These are phyloP conservation scores for Syngnathoides biaculeatus DNA, from an alignment of 2,113 vertebrate genomes.

Conservation along the genomic window DNA sequence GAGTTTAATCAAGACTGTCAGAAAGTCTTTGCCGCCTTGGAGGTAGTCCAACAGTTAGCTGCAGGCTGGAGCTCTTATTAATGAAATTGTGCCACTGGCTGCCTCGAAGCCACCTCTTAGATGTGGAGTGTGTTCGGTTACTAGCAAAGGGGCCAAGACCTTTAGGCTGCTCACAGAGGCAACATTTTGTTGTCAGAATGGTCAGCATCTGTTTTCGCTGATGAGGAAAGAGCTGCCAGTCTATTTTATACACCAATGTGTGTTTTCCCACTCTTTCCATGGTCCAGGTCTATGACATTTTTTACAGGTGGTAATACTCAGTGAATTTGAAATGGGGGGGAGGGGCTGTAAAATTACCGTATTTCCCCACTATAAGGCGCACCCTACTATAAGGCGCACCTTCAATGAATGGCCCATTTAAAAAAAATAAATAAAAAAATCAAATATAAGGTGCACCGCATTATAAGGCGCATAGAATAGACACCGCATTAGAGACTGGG, in stretches of 20 bases:
- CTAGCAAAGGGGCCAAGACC: neutral
- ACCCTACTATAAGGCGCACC: too few species aligned
- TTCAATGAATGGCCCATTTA: too few species aligned
- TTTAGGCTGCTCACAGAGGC: slow-evolving; percentile 35
- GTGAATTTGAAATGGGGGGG: neutral
- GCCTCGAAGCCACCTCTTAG: slow-evolving; percentile 35
- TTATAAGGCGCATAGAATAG: too few species aligned
- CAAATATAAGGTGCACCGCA: too few species aligned
- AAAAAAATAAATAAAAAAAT: too few species aligned
- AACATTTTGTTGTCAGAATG: slow-evolving; percentile 22
- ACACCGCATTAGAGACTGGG: too few species aligned
- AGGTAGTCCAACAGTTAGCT: slow-evolving; percentile 37
- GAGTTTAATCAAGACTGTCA: slow-evolving; percentile 59
- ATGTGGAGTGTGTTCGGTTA: slow-evolving; percentile 45
- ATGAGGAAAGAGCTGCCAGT: slow-evolving; percentile 1
- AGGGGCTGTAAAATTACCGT: too few species aligned
- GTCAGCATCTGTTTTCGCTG: slow-evolving; percentile 35
- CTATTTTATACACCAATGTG: slow-evolving; percentile 5
- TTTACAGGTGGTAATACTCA: neutral
- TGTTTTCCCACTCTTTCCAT: neutral
- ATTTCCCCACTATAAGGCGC: too few species aligned
- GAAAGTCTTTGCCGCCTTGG: slow-evolving; percentile 43
- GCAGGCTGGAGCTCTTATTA: slow-evolving; percentile 51
- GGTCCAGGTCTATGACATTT: neutral
- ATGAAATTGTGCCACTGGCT: slow-evolving; percentile 56